Base-by-base conservation (phyloP, 1,140 invertebrate genomes). In the Drosophila watanabei region DNA sequence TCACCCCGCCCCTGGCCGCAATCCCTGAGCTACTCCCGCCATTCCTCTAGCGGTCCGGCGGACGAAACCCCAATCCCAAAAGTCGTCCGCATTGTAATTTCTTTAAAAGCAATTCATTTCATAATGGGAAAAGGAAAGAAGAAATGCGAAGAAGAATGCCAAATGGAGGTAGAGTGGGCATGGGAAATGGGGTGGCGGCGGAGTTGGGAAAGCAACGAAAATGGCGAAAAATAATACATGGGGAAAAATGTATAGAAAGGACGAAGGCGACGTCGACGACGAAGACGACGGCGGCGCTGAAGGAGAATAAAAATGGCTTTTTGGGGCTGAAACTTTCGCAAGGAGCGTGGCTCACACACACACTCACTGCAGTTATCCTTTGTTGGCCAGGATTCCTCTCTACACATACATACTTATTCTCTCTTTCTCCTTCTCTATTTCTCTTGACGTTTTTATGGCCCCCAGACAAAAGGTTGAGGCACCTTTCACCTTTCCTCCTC, bases 71-170 rank as follows among this genome's bases (percentile, higher is more conserved):
- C 64, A 73, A 73, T 73, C 70, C 70, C 68, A 73, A 73, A 78
- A 66, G 64, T 52, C 69, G 76, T 73, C 81, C 79, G 72, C 75
- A 81, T 85, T 85, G 89, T 91, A 91, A 91, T 91, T 91, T 91
- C 89, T 91, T 85, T 91, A 91, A 91, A 91, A 91, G 88, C 89
- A 89, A 91, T 91, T 91, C 88, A 91, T 91, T 91, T 91, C 83
- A 91, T 92, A 89, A 91, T 91, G 78, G 86, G 78, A 75, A 70
- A 80, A 84, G 59, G 63, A 60, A 78, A 82, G 59, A 75, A 82
- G 37, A 69, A 82, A 73, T 49, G 58, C 65, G 49, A 80, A 79
- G 70, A 66, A 75, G 62, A 83, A 81, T 64, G 62, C 57, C 43
- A 46, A 51, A 58, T 51, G 41, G 58, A 32, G 33, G 16, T 9